Percentiles rank a stretch among this genome's conserved stretches.
Evolutionary conservation across 1,140 invertebrate species (phyloP).

Genomic region (Dolichoris vasculosae): DNA sequence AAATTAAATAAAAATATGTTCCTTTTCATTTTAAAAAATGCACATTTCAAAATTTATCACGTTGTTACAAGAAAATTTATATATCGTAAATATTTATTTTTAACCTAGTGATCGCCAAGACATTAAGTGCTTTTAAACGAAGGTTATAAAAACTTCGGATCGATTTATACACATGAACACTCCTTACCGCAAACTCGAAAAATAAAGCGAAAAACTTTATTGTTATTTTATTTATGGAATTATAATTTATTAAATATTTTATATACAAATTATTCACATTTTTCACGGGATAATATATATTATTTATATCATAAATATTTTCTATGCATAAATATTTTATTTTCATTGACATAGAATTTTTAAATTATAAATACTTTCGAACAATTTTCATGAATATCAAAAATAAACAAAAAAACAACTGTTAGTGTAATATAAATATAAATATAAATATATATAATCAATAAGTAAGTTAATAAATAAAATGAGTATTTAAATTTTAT

Average conservation of each 20-base stretch:
- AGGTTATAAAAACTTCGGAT: conserved; percentile 16
- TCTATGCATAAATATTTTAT: no score
- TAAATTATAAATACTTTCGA: no score
- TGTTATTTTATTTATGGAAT: neutral
- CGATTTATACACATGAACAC: neutral
- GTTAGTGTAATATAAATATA: no score
- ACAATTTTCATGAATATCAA: neutral
- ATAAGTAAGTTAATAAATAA: neutral
- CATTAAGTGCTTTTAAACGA: conserved; percentile 33
- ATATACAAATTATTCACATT: neutral
- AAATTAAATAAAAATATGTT: neutral
- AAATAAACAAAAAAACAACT: no score
- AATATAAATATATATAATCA: neutral
- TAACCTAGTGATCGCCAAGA: neutral
- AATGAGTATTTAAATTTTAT: neutral
- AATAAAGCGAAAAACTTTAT: neutral
- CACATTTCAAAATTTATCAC: neutral
- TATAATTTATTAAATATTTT: no score
- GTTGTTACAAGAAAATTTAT: conserved; percentile 33
- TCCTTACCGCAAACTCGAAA: neutral
- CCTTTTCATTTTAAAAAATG: neutral
- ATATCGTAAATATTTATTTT: conserved; percentile 35
- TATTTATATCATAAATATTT: no score
- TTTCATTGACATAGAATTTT: no score
- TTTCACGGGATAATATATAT: neutral